Evolutionary conservation across 2,113 vertebrate species (phyloP).

Genomic region (Myodes glareolus): DNA sequence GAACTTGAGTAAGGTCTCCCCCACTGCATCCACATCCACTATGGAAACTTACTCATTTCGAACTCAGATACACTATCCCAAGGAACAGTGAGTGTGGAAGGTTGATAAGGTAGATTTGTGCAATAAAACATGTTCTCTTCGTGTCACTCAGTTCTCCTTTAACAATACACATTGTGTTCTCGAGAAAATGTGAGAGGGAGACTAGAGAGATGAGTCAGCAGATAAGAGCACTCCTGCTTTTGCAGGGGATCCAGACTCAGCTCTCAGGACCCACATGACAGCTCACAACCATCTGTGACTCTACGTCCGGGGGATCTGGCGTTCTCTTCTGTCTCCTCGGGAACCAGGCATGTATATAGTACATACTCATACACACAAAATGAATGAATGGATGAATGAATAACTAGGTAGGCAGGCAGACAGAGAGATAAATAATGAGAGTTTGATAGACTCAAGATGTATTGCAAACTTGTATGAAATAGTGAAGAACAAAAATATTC

Average conservation of each 20-base stretch:
- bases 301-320: neutral
- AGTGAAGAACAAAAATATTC: neutral
- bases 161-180: neutral
- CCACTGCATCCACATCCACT: neutral
- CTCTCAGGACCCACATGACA: neutral
- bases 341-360: neutral
- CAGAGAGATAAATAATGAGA: neutral
- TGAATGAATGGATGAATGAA: neutral
- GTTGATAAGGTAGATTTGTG: slow-evolving; percentile 59
- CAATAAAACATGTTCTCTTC: slow-evolving; percentile 31
- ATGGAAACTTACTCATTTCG: neutral
- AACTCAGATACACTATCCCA: slow-evolving; percentile 54
- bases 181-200: neutral
- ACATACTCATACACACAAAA: neutral
- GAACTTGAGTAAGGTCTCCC: slow-evolving; percentile 61
- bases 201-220: neutral
- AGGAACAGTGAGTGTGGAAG: slow-evolving; percentile 18
- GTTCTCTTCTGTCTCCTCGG: neutral
- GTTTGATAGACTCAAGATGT: neutral
- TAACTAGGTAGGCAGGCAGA: no score
- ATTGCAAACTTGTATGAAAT: neutral
- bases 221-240: neutral
- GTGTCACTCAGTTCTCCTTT: neutral
- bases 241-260: neutral
- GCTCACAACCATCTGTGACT: neutral